Evolutionary conservation across 1,140 invertebrate species (phyloP), one percentile per base, ranked within the genome.

Genomic region (Acromyrmex heyeri): DNA sequence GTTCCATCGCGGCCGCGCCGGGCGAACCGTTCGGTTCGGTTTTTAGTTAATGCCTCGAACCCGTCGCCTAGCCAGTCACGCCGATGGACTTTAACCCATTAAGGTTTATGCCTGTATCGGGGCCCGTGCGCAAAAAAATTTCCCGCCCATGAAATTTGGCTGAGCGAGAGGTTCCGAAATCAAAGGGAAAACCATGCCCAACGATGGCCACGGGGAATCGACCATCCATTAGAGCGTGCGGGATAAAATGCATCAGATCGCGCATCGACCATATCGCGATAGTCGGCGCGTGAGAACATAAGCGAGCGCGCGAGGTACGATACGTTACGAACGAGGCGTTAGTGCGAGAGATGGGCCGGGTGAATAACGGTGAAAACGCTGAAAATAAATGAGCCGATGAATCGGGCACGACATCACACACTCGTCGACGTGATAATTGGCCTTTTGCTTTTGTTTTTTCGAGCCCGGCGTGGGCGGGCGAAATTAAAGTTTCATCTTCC

Each of bases 401-500:
- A 83, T 83, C 79, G 69, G 27, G 55, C 55, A 62, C 69, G 79
- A 83, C 79, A 24, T 57, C 79, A 7, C 79, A 24, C 55, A 44
- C 69, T 50, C 79, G 69, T 55, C 69, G 69, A 83, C 55, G 79
- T 62, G 79, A 82, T 83, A 83, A 83, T 83, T 83, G 79, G 79
- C 79, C 79, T 75, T 65, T 85, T 85, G 83, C 88, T 87, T 87
- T 83, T 87, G 72, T 87, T 87, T 90, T 69, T 34, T 5, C 65
- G 48, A 50, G 6, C 69, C 70, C 59, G 65, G 55, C 57, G 30
- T 4, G 55, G 50, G 27, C 44, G 75, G 78, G 48, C 50, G 72
- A 89, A 87, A 90, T 89, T 89, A 90, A 89, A 89, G 88, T 89
- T 89, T 89, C 88, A 89, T 90, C 88, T 89, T 83, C 76, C 85